Evolutionary conservation across 1,140 invertebrate genomes (phyloP).

Genomic region (Bathynomus jamesi): DNA sequence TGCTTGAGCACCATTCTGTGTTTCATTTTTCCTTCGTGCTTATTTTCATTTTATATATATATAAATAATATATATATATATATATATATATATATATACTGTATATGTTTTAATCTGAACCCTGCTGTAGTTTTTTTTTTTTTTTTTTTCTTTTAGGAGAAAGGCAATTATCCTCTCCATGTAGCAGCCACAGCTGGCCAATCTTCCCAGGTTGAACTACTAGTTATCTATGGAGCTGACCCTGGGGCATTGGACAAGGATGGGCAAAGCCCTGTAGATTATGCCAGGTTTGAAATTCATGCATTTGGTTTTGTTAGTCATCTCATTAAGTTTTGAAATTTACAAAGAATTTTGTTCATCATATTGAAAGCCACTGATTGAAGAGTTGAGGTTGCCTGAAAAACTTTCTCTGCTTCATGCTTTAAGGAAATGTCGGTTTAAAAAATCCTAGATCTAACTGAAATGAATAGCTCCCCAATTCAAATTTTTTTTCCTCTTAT

Average conservation of each 20-base stretch:
- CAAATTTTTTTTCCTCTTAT: no score
- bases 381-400: not conserved
- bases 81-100: not conserved
- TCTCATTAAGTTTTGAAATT: not conserved
- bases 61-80: constrained; percentile 4
- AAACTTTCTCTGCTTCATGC: not conserved
- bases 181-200: constrained; percentile 84
- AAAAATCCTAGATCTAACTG: not conserved
- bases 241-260: constrained; percentile 67
- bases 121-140: constrained; percentile 8
- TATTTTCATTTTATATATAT: no score
- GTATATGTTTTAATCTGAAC: not conserved
- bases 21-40: no score
- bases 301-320: no score
- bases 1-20: no score
- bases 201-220: constrained; percentile 74
- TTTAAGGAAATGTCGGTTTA: not conserved
- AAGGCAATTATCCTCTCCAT: constrained; percentile 83
- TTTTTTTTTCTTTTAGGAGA: constrained; percentile 57
- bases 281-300: constrained; percentile 66
- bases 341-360: not conserved
- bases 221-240: constrained; percentile 90
- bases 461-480: no score
- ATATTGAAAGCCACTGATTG: not conserved
- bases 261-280: constrained; percentile 68